phyloP scores from a whole-genome alignment of 2,797 vertebrate genomes.

The Syngnathus acus region DNA sequence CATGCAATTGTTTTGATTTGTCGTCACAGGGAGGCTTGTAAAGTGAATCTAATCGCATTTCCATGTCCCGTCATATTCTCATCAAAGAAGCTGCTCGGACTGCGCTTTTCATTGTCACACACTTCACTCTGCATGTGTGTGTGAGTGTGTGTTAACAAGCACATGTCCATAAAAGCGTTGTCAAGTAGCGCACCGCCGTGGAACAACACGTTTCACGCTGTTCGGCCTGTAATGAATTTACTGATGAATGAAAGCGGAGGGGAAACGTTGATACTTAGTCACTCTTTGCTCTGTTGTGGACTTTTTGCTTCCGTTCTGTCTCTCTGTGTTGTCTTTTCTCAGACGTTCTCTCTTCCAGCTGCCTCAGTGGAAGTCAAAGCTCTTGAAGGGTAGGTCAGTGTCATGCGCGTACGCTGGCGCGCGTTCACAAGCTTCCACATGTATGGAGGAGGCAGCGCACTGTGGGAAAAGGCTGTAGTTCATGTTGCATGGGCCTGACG shows the following conservation, averaged over 20 bases:
- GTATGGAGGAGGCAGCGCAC: slow-evolving; percentile 42
- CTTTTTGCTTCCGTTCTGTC: slow-evolving; percentile 10
- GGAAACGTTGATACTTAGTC: not conserved
- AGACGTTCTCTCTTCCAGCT: slow-evolving; percentile 24
- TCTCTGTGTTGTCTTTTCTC: slow-evolving; percentile 33
- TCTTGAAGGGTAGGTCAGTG: slow-evolving; percentile 68
- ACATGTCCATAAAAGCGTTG: slow-evolving; percentile 59
- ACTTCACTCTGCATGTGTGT: slow-evolving; percentile 1
- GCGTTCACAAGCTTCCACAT: slow-evolving; percentile 9
- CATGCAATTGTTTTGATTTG: slow-evolving; percentile 55
- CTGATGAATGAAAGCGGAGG: slow-evolving; percentile 13
- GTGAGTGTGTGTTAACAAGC: slow-evolving; percentile 14
- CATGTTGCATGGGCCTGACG: slow-evolving; percentile 43
- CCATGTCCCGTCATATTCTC: slow-evolving; percentile 88
- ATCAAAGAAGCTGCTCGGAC: slow-evolving; percentile 66
- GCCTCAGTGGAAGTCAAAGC: slow-evolving; percentile 42
- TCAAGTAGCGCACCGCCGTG: slow-evolving; percentile 75
- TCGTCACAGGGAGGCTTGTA: slow-evolving; percentile 58
- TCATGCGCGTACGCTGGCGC: slow-evolving; percentile 13
- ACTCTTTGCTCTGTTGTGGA: not conserved
- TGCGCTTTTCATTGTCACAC: slow-evolving; percentile 18
- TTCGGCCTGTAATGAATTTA: slow-evolving; percentile 50
- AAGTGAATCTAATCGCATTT: slow-evolving; percentile 90
- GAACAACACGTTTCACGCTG: slow-evolving; percentile 70
- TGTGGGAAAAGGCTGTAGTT: slow-evolving; percentile 47